Conservation (phyloP, 2,888 invertebrate species). For the Stictocephala bisonia region DNA sequence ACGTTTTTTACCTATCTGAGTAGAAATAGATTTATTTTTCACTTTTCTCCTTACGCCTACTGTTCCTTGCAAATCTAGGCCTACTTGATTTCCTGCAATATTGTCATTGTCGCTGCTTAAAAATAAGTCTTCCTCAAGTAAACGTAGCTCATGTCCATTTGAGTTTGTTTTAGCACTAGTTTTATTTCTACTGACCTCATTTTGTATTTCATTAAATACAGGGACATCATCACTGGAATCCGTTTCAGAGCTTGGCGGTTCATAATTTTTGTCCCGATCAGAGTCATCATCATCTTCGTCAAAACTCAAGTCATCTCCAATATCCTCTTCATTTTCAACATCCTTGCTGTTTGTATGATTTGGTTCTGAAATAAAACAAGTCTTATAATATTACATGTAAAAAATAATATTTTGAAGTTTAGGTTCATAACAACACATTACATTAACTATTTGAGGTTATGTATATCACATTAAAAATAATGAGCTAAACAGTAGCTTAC, state of each 20-base stretch:
- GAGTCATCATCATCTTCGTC: background rate
- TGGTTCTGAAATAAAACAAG: background rate
- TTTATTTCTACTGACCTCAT: background rate
- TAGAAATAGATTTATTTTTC: too few species aligned
- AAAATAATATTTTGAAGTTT: background rate
- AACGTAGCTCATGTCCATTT: conserved; percentile 26
- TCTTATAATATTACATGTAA: background rate
- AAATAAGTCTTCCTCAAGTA: too few species aligned
- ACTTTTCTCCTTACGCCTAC: too few species aligned
- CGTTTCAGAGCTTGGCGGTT: background rate
- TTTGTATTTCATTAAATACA: conserved; percentile 3
- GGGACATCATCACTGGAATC: background rate
- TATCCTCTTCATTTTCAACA: conserved; percentile 32
- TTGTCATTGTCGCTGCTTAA: too few species aligned
- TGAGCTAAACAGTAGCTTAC: too few species aligned
- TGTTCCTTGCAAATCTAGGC: too few species aligned
- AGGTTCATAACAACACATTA: too few species aligned
- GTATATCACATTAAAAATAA: too few species aligned
- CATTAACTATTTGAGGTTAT: too few species aligned
- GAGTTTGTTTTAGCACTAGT: conserved; percentile 2
- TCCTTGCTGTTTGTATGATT: conserved; percentile 1
- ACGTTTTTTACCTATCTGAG: too few species aligned
- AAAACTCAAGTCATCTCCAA: conserved; percentile 28
- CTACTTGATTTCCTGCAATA: too few species aligned
- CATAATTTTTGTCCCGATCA: background rate